Evolutionary conservation across 2,797 vertebrate species (phyloP), one percentile per base, ranked within the genome.

Genomic region (Chrosomus eos): DNA sequence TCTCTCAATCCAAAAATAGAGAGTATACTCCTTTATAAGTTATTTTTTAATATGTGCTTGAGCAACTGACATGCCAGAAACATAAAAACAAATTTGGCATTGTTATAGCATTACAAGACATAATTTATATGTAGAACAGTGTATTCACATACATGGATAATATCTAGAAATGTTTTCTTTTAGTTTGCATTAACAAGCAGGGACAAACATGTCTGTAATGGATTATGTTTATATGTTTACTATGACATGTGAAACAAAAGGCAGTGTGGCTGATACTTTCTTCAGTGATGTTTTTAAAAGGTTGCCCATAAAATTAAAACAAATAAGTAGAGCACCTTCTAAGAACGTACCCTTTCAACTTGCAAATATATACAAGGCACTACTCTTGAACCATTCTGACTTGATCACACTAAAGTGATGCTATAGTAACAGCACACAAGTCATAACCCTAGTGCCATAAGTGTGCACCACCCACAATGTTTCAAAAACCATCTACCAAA

Each of bases 251-350:
- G 91, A 93, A 93, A 94, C 92, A 92, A 92, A 94, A 95, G 95
- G 95, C 95, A 95, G 95, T 96, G 95, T 94, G 93, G 95, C 95
- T 96, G 94, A 95, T 95, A 94, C 93, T 94, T 94, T 95, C 94
- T 94, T 51, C 93, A 94, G 93, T 93, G 90, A 93, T 93, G 88
- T 93, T 90, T 76, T 90, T 81, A 83, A 90, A 89, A 70, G 74
- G 71, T 86, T 82, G 31, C 71, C 81, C 51, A 28, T 81, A 66
- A 45, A 81, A 55, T 80, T 21, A 28, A 14, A 58, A 78, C 51
- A 28, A 62, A 83, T 26, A 53, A 81, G 80, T 83, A 88, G 89
- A 92, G 87, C 62, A 89, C 91, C 91, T 81, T 92, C 89, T 67
- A 89, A 91, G 87, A 81, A 89, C 67, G 87, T 38, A 85, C 89